Conservation (phyloP, 1,140 invertebrate species). For the Aphelinus atriplicis region DNA sequence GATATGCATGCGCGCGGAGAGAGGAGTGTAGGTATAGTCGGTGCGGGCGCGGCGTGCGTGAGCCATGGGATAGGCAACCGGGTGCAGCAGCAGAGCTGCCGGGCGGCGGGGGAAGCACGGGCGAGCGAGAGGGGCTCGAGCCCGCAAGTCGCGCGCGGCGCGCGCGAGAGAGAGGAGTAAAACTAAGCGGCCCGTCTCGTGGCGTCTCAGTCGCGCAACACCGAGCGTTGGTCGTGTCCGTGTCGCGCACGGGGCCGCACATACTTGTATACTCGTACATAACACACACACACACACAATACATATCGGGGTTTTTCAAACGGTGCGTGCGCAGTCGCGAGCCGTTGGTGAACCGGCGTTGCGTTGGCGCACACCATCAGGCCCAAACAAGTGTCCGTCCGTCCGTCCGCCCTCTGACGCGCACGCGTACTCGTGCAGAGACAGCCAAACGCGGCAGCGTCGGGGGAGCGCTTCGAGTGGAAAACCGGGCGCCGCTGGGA, state of each 20-base stretch:
- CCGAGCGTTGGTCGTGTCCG: not conserved
- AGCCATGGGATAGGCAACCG: not conserved
- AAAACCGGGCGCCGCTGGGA: too few species aligned
- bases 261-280: not conserved
- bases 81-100: not conserved
- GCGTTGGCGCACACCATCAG: not conserved
- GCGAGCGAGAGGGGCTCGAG: too few species aligned
- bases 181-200: conserved; percentile 26
- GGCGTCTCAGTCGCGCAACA: conserved; percentile 29
- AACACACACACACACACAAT: too few species aligned
- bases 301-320: too few species aligned
- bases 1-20: not conserved
- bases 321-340: too few species aligned
- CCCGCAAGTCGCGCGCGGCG: too few species aligned
- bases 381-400: not conserved
- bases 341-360: not conserved
- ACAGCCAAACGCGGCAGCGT: too few species aligned
- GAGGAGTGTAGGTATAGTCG: not conserved
- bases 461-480: too few species aligned
- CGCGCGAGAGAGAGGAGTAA: conserved; percentile 2
- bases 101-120: not conserved
- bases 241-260: not conserved
- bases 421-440: too few species aligned
- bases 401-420: too few species aligned
- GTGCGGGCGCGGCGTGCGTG: not conserved